Evolutionary conservation across 92 coral and sea anemone genomes (phyloP).

Genomic region (Zoanthus sansibaricus): DNA sequence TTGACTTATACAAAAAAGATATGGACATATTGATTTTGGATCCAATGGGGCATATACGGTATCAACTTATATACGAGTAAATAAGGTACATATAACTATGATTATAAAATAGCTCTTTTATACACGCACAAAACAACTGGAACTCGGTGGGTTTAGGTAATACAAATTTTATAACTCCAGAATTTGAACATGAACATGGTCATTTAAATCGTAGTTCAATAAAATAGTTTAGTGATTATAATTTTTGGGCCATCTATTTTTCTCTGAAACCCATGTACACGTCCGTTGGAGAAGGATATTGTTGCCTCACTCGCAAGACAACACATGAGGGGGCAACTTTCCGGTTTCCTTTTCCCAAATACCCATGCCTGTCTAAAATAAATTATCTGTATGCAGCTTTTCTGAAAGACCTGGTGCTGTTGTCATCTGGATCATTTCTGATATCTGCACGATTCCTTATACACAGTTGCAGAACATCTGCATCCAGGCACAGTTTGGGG

Average conservation of each 20-base stretch:
- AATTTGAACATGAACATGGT: conserved; percentile 1
- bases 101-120: conserved; percentile 4
- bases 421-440: conserved; percentile 61
- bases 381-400: conserved; percentile 63
- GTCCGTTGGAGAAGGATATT: conserved; percentile 38
- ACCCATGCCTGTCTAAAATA: conserved; percentile 53
- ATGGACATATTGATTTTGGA: background rate
- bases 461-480: conserved; percentile 58
- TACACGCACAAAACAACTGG: conserved; percentile 4
- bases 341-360: conserved; percentile 64
- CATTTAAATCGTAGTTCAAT: background rate
- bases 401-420: conserved; percentile 58
- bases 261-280: conserved; percentile 40
- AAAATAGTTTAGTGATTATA: background rate
- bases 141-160: conserved; percentile 5
- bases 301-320: conserved; percentile 10
- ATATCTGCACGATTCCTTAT: conserved; percentile 51
- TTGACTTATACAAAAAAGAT: background rate
- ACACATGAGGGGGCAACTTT: conserved; percentile 69
- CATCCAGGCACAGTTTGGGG: conserved; percentile 56
- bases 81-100: background rate
- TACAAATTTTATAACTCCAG: background rate
- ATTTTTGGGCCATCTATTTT: conserved; percentile 5
- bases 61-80: background rate
- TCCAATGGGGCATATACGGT: conserved; percentile 3